Evolutionary conservation across 2,113 vertebrate genomes (phyloP), one percentile per base, ranked within the genome.

Genomic region (Embiotoca jacksoni): DNA sequence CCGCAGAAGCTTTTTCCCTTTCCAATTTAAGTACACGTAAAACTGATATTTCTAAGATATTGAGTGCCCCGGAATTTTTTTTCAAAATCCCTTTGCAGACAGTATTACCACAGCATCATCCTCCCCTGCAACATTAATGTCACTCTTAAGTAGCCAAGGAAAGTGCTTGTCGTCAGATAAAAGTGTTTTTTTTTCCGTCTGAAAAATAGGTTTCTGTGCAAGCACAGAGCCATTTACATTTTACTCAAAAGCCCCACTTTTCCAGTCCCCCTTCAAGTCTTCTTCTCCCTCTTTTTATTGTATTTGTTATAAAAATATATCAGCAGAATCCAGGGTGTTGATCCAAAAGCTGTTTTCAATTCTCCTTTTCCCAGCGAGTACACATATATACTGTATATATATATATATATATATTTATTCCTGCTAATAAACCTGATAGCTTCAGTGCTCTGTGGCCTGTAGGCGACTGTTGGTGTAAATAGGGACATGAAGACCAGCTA

Each of bases 61-160:
- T 63, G 64, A 90, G 70, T 76, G 76, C 66, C 62, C 55, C 61
- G 54, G 66, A 78, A 73, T 73, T 74, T 8, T 73, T 74, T 8
- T 69, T 50, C 16, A 31, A 9, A 67, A 72, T 74, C 81, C 59
- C 76, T 86, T 74, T 83, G 59, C 81, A 66, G 79, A 23, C 60
- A 23, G 71, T 80, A 80, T 88, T 81, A 79, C 83, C 75, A 46
- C 49, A 39, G 52, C 49, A 5, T 64, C 83, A 67, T 75, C 79
- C 75, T 84, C 73, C 69, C 32, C 58, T 89, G 78, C 76, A 89
- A 87, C 84, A 88, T 90, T 92, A 87, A 89, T 89, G 88, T 75
- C 80, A 69, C 86, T 80, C 85, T 81, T 73, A 86, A 88, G 85
- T 75, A 85, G 85, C 80, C 55, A 16, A 52, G 61, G 71, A 83